Evolutionary conservation across 1,140 invertebrate genomes (phyloP).

Genomic region (Matsumurasca onukii): DNA sequence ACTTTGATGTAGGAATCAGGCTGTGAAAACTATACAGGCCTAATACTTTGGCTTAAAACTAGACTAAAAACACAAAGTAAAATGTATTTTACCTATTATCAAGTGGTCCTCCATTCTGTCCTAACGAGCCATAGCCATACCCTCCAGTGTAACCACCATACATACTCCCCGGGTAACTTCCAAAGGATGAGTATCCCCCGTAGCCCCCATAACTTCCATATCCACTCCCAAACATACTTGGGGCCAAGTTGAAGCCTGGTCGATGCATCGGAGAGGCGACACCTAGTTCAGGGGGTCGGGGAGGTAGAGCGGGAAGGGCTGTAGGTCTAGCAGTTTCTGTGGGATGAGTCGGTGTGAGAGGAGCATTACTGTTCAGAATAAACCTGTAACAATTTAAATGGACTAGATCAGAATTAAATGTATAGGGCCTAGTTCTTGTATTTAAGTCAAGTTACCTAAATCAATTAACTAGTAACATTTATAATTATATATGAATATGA

Average conservation of each 20-base stretch:
- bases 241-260: neutral
- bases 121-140: neutral
- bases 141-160: neutral
- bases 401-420: too few relatives aligned
- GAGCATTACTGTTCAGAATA: neutral
- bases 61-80: too few relatives aligned
- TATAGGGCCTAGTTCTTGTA: too few relatives aligned
- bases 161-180: neutral
- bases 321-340: neutral
- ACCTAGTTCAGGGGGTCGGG: neutral
- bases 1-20: neutral
- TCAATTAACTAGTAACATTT: too few relatives aligned
- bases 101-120: neutral
- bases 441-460: too few relatives aligned
- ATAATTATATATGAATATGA: too few relatives aligned
- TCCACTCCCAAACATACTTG: neutral
- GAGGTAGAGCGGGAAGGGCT: neutral
- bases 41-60: neutral
- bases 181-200: neutral
- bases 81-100: neutral
- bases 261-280: neutral
- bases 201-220: neutral
- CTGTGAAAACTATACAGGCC: neutral
- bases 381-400: too few relatives aligned
- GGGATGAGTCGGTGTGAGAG: neutral